Percentiles rank a stretch among this genome's conserved stretches.
phyloP scores from a whole-genome alignment of 2,888 invertebrate species.

The Philereme vetulata region DNA sequence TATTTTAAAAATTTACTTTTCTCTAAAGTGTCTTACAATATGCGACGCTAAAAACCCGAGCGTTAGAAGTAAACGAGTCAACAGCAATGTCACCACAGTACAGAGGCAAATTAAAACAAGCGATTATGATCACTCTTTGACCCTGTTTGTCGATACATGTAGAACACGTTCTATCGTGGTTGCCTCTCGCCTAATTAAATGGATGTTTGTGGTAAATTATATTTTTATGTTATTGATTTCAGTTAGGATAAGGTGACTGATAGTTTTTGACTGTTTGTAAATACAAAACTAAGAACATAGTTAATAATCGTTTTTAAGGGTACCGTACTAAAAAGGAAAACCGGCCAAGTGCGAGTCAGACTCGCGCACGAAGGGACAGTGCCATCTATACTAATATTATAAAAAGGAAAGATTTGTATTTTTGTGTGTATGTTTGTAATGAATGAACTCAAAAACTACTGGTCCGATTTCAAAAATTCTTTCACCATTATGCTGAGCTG shows the following conservation, averaged over 20 bases:
- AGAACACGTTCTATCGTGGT: slow-evolving; percentile 18
- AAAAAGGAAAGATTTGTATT: no score
- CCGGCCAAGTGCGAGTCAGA: no score
- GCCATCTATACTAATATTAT: no score
- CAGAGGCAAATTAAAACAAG: slow-evolving; percentile 9
- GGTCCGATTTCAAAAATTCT: no score
- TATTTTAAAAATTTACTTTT: no score
- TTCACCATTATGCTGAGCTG: no score
- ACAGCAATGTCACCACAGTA: neutral
- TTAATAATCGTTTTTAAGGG: no score
- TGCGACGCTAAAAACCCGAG: neutral
- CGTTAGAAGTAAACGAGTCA: neutral
- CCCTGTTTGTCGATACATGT: slow-evolving; percentile 12
- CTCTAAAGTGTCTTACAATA: neutral
- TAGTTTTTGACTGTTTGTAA: neutral
- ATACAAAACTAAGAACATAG: neutral
- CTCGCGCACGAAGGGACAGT: no score
- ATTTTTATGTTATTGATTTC: slow-evolving; percentile 12
- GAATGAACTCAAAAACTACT: no score
- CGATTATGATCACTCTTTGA: slow-evolving; percentile 11
- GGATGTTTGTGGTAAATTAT: slow-evolving; percentile 7
- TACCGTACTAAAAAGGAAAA: no score
- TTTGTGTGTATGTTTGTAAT: no score
- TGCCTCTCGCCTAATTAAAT: slow-evolving; percentile 17
- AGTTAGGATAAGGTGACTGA: neutral